Evolutionary conservation across 2,113 vertebrate genomes (phyloP), one percentile per base, ranked within the genome.

Genomic region (Corydoras sp.): DNA sequence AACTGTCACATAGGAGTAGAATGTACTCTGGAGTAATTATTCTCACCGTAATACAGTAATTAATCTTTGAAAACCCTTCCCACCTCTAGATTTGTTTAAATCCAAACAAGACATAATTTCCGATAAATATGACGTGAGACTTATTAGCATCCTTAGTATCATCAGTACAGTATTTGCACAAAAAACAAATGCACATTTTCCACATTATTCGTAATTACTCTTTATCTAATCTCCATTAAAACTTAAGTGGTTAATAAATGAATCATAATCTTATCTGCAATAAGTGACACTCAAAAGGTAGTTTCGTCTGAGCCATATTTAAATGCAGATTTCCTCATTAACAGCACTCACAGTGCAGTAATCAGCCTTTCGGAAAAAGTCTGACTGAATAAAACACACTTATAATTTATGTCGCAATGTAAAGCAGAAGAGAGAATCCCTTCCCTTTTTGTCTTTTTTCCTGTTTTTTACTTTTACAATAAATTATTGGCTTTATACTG

Each of bases 241-340:
- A 32, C 56, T 32, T 18, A 73, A 61, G 48, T 59, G 11, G 58
- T 54, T 61, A 11, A 54, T 73, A 54, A 60, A 68, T 55, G 31
- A 60, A 58, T 66, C 62, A 15, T 6, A 43, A 62, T 58, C 51
- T 74, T 51, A 35, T 68, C 62, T 58, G 35, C 43, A 60, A 71
- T 65, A 72, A 75, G 72, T 51, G 60, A 73, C 35, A 60, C 35
- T 85, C 79, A 69, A 72, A 58, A 62, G 58, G 59, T 70, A 71
- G 84, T 82, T 84, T 86, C 86, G 79, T 76, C 24, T 58, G n/a
- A 78, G 86, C 83, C 82, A 85, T 81, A 88, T 88, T 88, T 78
- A 85, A 85, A 89, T 87, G 81, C 79, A 80, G 81, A 72, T 61
- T 68, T 75, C 81, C 72, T 87, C 81, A 84, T 87, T 86, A 86